Conservation (phyloP, 2,797 vertebrate species). For the Sciurus vulgaris region DNA sequence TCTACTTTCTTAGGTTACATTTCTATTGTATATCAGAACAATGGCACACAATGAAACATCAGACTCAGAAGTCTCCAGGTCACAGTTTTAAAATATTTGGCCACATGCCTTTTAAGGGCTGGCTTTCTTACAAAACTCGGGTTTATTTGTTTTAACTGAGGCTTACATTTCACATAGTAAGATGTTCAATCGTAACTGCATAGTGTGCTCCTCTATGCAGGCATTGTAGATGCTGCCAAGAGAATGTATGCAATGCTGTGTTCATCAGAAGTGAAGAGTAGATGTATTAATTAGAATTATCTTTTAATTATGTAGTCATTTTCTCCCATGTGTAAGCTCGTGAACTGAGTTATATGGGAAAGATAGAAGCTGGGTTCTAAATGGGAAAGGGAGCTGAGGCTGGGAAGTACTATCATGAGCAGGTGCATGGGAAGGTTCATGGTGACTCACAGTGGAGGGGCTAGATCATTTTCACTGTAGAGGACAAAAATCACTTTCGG, state of each 20-base stretch:
- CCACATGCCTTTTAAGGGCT: not conserved
- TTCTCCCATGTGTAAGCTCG: not conserved
- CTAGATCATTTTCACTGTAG: not conserved
- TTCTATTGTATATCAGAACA: not conserved
- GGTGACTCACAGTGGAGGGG: not conserved
- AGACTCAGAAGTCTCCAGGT: not conserved
- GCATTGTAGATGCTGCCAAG: not conserved
- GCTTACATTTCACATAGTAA: not conserved
- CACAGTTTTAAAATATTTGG: not conserved
- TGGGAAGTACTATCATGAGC: not conserved
- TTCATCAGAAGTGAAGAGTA: not conserved
- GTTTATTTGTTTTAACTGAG: not conserved
- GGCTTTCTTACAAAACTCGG: not conserved
- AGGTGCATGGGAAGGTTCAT: not conserved
- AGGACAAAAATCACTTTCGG: not conserved
- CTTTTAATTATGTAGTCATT: not conserved
- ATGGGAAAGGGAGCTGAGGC: not conserved
- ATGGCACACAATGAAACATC: not conserved
- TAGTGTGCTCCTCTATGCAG: not conserved
- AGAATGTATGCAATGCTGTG: not conserved
- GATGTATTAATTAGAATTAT: not conserved
- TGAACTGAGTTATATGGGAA: not conserved
- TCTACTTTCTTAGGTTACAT: not conserved
- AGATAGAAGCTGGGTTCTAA: not conserved
- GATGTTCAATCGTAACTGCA: not conserved